Evolutionary conservation across 1,140 invertebrate genomes (phyloP).

Genomic region (Gryon sp.): DNA sequence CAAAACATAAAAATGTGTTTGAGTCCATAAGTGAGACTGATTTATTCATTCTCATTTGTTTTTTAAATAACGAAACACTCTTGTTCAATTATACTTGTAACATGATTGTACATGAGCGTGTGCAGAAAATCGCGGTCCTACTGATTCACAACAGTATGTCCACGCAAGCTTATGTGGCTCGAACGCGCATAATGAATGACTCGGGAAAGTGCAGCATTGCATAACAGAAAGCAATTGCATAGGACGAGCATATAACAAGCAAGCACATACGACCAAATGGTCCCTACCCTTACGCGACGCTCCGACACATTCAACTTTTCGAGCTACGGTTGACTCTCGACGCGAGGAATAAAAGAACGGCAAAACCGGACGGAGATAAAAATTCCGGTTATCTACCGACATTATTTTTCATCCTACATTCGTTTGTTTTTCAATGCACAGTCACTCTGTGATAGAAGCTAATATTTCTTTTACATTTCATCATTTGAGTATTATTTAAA

Average conservation of each 20-base stretch:
- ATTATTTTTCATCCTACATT: slow-evolving; percentile 41
- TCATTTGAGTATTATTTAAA: slow-evolving; percentile 31
- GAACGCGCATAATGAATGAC: slow-evolving; percentile 67
- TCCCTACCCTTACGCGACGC: slow-evolving; percentile 22
- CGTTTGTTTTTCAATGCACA: slow-evolving; percentile 34
- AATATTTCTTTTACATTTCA: slow-evolving; percentile 40
- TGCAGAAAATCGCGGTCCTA: slow-evolving; percentile 52
- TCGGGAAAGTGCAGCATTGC: slow-evolving; percentile 64
- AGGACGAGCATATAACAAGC: slow-evolving; percentile 23
- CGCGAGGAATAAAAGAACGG: slow-evolving; percentile 32
- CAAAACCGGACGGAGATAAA: slow-evolving; percentile 28
- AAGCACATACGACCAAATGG: slow-evolving; percentile 24
- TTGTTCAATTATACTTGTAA: slow-evolving; percentile 47
- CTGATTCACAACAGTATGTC: slow-evolving; percentile 47
- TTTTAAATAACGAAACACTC: slow-evolving; percentile 31
- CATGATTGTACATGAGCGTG: slow-evolving; percentile 47
- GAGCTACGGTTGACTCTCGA: slow-evolving; percentile 22
- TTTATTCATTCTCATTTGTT: slow-evolving; percentile 17
- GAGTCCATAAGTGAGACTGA: slow-evolving; percentile 23
- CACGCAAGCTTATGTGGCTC: slow-evolving; percentile 55
- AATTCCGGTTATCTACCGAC: slow-evolving; percentile 32
- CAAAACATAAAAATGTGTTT: too few species aligned
- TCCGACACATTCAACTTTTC: slow-evolving; percentile 36
- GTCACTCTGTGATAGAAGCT: slow-evolving; percentile 25
- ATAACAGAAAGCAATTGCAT: slow-evolving; percentile 59